phyloP scores from a whole-genome alignment of 2,888 invertebrate genomes.

The Chouioia cunea region DNA sequence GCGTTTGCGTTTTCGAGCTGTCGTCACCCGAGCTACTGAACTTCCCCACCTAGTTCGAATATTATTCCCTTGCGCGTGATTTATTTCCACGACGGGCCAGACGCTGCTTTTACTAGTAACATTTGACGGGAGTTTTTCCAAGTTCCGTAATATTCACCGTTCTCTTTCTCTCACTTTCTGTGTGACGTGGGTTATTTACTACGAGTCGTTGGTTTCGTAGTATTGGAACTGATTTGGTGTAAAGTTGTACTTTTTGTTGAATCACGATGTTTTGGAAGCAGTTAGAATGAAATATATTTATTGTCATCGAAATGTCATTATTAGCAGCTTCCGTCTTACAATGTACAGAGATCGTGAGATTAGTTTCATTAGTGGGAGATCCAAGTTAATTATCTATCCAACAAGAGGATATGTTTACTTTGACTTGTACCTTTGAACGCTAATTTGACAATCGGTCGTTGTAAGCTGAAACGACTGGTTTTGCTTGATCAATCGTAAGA shows the following conservation, averaged over 20 bases:
- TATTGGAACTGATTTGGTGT: no score
- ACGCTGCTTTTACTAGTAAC: not conserved
- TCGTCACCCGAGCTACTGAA: not conserved
- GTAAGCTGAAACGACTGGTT: not conserved
- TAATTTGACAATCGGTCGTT: conserved; percentile 9
- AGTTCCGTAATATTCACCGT: no score
- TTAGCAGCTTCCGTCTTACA: no score
- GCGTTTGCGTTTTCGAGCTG: not conserved
- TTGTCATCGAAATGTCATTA: no score
- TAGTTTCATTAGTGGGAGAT: conserved; percentile 26
- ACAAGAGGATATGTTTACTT: not conserved
- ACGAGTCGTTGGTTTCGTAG: no score
- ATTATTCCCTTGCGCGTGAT: not conserved
- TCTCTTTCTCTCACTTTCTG: no score
- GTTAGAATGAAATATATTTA: no score
- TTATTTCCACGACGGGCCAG: not conserved
- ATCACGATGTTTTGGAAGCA: no score
- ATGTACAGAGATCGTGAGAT: not conserved
- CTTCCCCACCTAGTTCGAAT: not conserved
- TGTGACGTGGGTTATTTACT: no score
- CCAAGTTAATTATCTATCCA: not conserved
- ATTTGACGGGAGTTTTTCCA: no score
- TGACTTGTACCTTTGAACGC: not conserved
- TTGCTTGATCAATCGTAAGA: no score
- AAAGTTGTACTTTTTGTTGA: no score